Evolutionary conservation across 2,888 invertebrate species (phyloP), one percentile per base, ranked within the genome.

Genomic region (Antitype chi): DNA sequence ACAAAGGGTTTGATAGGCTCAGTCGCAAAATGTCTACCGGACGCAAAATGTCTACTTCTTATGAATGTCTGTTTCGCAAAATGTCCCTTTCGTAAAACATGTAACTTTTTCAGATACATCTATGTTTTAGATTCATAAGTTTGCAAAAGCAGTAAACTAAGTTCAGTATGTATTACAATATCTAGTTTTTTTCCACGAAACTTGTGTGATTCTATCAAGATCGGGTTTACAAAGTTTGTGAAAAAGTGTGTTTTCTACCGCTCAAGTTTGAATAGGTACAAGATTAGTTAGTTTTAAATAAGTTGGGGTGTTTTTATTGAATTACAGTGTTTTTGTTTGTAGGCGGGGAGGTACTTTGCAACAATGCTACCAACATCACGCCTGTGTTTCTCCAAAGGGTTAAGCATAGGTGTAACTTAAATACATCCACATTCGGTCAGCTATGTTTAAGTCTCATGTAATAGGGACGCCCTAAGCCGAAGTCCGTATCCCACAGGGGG

Each of bases 151-250:
- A 60, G 23, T 47, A 20, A 57, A 4, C 1, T 4, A n/a, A 79
- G 43, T 70, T 64, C n/a, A 28, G 59, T 38, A 38, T 38, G 38
- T 38, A 38, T 38, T 38, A 38, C 38, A 38, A 57, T 49, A 25
- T 38, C 20, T 28, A 43, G n/a, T 25, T 62, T 66, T 66, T 43
- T 62, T 32, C 15, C n/a, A 25, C 23, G 17, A 81, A 77, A 68
- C 38, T 81, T 43, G 38, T 28, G 32, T 52, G 63, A 80, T 79
- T 57, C 1, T 67, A 55, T 62, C 75, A 43, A 67, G 67, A 55
- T 75, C 13, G n/a, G 49, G 17, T 28, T 79, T 67, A 53, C 25
- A n/a, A 81, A 82, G 47, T 59, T 72, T 49, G 15, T 17, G 20
- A 4, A n/a, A 32, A 47, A 74, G 17, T 59, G 20, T 25, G 25